Conservation (phyloP, 2,113 vertebrate genomes). For the Elachura formosa region DNA sequence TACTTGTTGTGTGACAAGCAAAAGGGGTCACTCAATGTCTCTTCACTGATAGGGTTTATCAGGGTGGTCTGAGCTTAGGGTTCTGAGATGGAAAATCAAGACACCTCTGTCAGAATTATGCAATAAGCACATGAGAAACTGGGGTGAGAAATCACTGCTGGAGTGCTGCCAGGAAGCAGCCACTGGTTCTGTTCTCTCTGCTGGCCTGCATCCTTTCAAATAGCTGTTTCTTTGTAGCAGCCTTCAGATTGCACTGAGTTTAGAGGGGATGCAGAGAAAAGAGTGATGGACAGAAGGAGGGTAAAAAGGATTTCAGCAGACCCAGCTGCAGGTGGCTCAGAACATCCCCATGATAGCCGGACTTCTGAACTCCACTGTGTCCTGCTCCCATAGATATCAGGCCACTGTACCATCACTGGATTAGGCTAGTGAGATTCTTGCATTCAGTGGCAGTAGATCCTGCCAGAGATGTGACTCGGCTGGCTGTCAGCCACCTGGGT, state of each 20-base stretch:
- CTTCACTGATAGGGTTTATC: neutral
- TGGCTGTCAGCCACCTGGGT: neutral
- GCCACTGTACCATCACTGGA: neutral
- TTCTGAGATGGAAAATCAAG: neutral
- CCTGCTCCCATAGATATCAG: neutral
- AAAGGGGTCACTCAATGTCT: neutral
- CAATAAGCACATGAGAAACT: neutral
- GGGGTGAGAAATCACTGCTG: neutral
- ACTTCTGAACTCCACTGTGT: neutral
- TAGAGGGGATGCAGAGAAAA: neutral
- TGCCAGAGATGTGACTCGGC: neutral
- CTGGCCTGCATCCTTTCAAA: neutral
- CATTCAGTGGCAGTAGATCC: neutral
- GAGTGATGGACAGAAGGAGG: neutral
- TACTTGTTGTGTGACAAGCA: neutral
- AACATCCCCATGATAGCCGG: neutral
- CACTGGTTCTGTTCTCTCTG: neutral
- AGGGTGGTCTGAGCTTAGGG: neutral
- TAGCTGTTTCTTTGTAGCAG: neutral
- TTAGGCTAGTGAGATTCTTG: neutral
- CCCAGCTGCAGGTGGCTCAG: neutral
- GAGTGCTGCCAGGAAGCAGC: neutral
- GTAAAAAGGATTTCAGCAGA: neutral
- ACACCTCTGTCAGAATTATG: neutral
- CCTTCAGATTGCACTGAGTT: neutral